Conservation (phyloP, 2,888 invertebrate species). For the Seladonia tumulorum region DNA sequence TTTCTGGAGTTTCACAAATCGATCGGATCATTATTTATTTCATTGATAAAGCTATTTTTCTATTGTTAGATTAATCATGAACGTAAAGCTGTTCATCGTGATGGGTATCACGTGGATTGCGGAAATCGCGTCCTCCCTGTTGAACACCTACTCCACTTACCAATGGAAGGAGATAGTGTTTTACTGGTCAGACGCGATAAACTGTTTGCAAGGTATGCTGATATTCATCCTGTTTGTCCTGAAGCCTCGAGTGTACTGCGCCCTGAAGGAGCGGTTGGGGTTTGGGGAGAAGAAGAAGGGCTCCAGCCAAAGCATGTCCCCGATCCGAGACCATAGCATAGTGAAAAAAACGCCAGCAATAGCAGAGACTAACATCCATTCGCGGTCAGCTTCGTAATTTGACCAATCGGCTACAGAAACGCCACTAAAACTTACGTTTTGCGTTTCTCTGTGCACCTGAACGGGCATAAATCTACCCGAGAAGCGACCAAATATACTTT, state of each 20-base stretch:
- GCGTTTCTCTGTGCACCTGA: neutral
- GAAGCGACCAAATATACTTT: neutral
- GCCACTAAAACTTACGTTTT: neutral
- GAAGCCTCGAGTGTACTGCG: conserved; percentile 88
- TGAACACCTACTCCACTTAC: too few relatives aligned
- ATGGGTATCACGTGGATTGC: too few relatives aligned
- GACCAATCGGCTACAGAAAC: conserved; percentile 11
- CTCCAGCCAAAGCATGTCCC: conserved; percentile 53
- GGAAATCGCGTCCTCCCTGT: too few relatives aligned
- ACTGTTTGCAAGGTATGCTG: conserved; percentile 89
- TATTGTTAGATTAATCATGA: too few relatives aligned
- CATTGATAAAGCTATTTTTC: too few relatives aligned
- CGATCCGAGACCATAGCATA: conserved; percentile 72
- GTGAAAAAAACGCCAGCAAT: conserved; percentile 76
- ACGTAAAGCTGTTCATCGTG: too few relatives aligned
- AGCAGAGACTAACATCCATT: conserved; percentile 78
- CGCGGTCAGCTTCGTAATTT: conserved; percentile 59
- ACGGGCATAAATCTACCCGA: neutral
- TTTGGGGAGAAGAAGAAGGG: conserved; percentile 30
- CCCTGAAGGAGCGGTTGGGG: conserved; percentile 86
- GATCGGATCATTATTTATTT: too few relatives aligned
- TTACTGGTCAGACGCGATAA: conserved; percentile 88
- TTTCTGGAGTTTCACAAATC: too few relatives aligned
- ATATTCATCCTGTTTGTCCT: conserved; percentile 90
- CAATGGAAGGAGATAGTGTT: conserved; percentile 69